Evolutionary conservation across 2,888 invertebrate species (phyloP), one percentile per base, ranked within the genome.

Genomic region (Drosophila demipolita): DNA sequence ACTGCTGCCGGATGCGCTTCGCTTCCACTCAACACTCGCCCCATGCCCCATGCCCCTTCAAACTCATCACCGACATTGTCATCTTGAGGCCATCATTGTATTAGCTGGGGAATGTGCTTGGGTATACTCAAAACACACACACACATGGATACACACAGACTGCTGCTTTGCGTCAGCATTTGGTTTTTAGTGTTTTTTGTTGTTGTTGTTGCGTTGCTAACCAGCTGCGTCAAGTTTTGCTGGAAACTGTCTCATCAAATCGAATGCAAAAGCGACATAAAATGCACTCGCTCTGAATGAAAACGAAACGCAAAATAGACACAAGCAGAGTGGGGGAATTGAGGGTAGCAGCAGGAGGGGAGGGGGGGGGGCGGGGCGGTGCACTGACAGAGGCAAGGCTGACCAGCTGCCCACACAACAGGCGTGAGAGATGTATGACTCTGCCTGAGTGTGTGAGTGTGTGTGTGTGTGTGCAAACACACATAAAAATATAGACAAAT

Each of bases 341-440:
- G 29, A 29, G 29, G 29, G 26, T 48, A 11, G 2, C 2, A 29
- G 20, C 8, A 12, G 29, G 1, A 5, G 11, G 11, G 26, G 4
- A 12, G 3, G 8, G 5, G 15, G 33, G n/a, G 12, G 15, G 12
- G n/a, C 3, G 5, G n/a, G 26, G 15, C 9, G 11, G 12, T 15
- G 8, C 45, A 38, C 23, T 32, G 35, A n/a, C 29, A 12, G 55
- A n/a, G 15, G 26, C 20, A 55, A 20, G 53, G 29, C 49, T 62
- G 66, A 61, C 60, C 81, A 80, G 72, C 72, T 80, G 81, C 63
- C 61, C 78, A 76, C 77, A 71, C 71, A 75, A 15, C 49, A 71
- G 35, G 20, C 15, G n/a, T 23, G 33, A 50, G 49, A 38, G 55
- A 55, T 55, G 12, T 8, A 40, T 55, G 38, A 26, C 23, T 45